Evolutionary conservation across 2,888 invertebrate species (phyloP), one percentile per base, ranked within the genome.

Genomic region (Melanostoma scalare): DNA sequence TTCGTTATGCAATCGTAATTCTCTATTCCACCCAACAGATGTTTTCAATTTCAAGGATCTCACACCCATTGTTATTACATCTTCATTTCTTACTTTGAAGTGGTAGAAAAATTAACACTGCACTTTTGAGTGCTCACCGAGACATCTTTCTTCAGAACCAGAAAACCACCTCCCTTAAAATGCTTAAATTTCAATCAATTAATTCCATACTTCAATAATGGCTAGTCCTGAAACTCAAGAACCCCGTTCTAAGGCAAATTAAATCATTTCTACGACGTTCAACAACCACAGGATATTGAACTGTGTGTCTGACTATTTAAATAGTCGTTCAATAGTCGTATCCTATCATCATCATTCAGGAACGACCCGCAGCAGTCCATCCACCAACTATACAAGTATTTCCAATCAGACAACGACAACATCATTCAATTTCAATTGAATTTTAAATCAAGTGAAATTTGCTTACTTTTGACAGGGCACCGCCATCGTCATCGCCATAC

Each of bases 341-440:
- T 20, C 20, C 20, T 20, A 20, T 20, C 20, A 10, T 61, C 46
- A 61, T 61, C 38, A 31, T 30, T 42, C 38, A 3, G 31, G n/a
- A 58, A 58, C 58, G 30, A 46, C 46, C 35, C 46, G 44, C 61
- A 20, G 35, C 30, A 33, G 9, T 2, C 4, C 3, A 3, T 52
- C n/a, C 35, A 53, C 53, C 35, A 53, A 10, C 36, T 30, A 50
- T 33, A 6, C 31, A 50, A 69, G 60, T 79, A 77, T 74, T 69
- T 69, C 56, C 74, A 74, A 82, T 78, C 78, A 74, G 78, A 78
- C 79, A 78, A 71, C 71, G 78, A 73, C 78, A 84, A 84, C 79
- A 84, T 84, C 84, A 75, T 75, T 84, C 74, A 79, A 68, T 79
- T 63, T 55, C 85, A 85, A 85, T 75, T 76, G 85, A 85, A 85